phyloP scores from a whole-genome alignment of 2,888 invertebrate genomes.

The Onchidella celtica region DNA sequence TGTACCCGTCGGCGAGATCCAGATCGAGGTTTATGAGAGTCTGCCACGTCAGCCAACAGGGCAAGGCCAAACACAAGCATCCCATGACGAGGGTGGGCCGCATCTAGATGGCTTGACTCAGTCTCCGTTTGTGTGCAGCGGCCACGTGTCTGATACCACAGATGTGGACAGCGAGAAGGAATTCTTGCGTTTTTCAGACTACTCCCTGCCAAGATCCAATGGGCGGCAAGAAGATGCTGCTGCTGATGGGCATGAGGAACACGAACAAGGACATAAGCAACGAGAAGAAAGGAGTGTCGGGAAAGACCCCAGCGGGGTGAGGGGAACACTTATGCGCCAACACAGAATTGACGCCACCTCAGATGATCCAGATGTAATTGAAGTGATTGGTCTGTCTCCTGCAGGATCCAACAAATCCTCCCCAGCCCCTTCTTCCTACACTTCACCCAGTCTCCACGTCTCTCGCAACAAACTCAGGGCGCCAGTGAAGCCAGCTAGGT shows the following conservation, averaged over 20 bases:
- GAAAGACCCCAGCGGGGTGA: neutral
- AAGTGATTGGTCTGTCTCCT: neutral
- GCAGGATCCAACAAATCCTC: neutral
- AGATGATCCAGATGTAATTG: constrained; percentile 13
- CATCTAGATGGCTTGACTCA: neutral
- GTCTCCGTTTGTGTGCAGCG: no score
- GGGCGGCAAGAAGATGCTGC: no score
- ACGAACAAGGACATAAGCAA: neutral
- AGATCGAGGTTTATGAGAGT: constrained; percentile 57
- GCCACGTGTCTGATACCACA: neutral
- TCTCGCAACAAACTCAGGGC: neutral
- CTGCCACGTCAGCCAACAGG: constrained; percentile 51
- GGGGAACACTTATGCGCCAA: constrained; percentile 16
- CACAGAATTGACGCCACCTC: constrained; percentile 10
- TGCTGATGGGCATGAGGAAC: neutral
- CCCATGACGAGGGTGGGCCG: no score
- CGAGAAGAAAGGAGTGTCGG: neutral
- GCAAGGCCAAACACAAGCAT: neutral
- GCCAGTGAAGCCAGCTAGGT: neutral
- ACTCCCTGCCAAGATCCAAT: neutral
- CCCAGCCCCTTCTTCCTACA: neutral
- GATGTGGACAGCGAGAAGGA: neutral
- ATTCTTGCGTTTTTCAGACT: neutral
- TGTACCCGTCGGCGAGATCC: constrained; percentile 53
- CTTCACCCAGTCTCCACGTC: neutral